Evolutionary conservation across 2,888 invertebrate species (phyloP).

Genomic region (Vannuccia rotundouncinata): DNA sequence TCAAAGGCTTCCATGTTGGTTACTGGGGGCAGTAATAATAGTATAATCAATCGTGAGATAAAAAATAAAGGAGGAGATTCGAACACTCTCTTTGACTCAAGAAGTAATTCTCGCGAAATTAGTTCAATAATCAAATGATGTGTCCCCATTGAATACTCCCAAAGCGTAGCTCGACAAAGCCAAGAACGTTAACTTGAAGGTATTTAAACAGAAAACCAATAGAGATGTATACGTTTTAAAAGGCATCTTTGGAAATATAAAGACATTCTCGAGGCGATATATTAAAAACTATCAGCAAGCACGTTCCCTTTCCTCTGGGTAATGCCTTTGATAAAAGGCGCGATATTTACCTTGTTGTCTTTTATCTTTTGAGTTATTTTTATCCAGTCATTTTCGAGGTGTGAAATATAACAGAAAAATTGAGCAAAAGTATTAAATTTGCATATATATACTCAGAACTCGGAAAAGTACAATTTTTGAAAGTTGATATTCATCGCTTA

Average conservation of each 20-base stretch:
- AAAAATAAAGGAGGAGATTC: no score
- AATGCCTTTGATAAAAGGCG: background rate
- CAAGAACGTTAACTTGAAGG: no score
- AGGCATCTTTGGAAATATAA: background rate
- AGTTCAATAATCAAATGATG: background rate
- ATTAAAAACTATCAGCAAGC: background rate
- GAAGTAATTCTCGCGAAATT: background rate
- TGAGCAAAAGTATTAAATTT: background rate
- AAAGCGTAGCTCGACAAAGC: no score
- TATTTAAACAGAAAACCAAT: no score
- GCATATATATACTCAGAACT: background rate
- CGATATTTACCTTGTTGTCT: background rate
- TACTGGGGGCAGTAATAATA: no score
- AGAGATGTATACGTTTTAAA: background rate
- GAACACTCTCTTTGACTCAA: background rate
- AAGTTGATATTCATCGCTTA: background rate
- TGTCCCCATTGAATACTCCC: background rate
- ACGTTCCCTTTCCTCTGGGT: background rate
- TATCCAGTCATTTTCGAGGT: background rate
- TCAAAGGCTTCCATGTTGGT: no score
- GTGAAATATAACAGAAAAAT: background rate
- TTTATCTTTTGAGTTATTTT: background rate
- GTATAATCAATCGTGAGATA: no score
- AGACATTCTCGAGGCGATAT: no score
- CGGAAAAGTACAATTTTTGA: background rate